phyloP scores from a whole-genome alignment of 2,113 vertebrate species.

The Corydoras maculifer region DNA sequence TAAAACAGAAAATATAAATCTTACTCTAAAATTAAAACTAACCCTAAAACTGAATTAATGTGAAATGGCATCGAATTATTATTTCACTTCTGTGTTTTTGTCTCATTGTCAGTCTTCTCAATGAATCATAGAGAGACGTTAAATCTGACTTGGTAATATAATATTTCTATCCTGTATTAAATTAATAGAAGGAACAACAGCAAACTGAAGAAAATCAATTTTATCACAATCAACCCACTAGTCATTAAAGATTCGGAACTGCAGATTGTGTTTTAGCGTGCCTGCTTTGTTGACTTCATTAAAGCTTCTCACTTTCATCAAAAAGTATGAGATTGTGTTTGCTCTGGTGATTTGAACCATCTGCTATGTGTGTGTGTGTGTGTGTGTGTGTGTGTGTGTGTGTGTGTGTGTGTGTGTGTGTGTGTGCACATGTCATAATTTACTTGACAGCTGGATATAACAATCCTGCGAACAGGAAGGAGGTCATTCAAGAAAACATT shows the following conservation, averaged over 20 bases:
- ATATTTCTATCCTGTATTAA: too few relatives aligned
- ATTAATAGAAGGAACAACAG: too few relatives aligned
- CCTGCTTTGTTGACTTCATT: neutral
- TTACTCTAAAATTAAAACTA: too few relatives aligned
- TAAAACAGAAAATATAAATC: too few relatives aligned
- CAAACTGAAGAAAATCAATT: too few relatives aligned
- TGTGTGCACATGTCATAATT: neutral
- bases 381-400: conserved; percentile 1
- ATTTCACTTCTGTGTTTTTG: too few relatives aligned
- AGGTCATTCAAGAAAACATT: conserved; percentile 2
- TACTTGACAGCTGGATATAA: conserved; percentile 6
- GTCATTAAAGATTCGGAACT: neutral
- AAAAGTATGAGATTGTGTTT: neutral
- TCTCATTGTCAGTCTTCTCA: too few relatives aligned
- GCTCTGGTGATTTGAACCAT: conserved; percentile 4
- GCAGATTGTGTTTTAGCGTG: neutral
- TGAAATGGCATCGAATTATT: too few relatives aligned
- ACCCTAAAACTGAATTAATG: too few relatives aligned
- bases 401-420: conserved; percentile 1
- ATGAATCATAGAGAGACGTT: too few relatives aligned
- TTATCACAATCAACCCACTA: too few relatives aligned
- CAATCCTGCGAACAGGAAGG: neutral
- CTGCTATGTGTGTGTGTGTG: neutral
- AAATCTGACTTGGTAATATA: too few relatives aligned
- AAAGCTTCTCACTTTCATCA: neutral